Conservation (phyloP, 2,113 vertebrate genomes). For the Scopus umbretta region DNA sequence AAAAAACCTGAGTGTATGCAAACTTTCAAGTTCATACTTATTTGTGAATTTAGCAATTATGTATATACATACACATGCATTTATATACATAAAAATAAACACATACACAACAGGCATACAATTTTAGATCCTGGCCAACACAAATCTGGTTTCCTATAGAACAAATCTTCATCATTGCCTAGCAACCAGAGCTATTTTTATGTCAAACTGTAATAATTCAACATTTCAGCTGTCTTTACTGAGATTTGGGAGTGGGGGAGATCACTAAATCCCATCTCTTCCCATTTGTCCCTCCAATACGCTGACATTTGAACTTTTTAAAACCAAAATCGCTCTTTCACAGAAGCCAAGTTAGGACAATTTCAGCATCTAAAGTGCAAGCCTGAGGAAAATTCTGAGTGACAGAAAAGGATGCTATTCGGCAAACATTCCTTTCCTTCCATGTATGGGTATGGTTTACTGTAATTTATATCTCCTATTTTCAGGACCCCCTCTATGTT, state of each 20-base stretch:
- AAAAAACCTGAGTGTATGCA: neutral
- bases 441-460: accelerated
- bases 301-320: neutral
- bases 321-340: neutral
- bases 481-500: neutral
- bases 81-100: neutral
- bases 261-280: neutral
- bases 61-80: neutral
- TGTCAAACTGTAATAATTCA: conserved; percentile 28
- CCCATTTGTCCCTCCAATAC: neutral
- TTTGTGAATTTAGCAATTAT: neutral
- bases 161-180: conserved; percentile 15
- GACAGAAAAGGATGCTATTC: neutral
- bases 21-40: neutral
- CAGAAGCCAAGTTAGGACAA: neutral
- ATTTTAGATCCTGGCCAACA: conserved; percentile 28
- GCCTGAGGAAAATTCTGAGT: neutral
- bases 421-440: neutral
- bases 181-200: conserved; percentile 58
- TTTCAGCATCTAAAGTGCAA: neutral
- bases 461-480: neutral
- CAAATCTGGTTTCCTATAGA: conserved; percentile 22
- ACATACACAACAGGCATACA: neutral
- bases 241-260: neutral
- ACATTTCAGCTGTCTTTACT: neutral